phyloP scores from a whole-genome alignment of 2,113 vertebrate species.

The human (Homo sapiens) region GRCh38 chr18:58163001-58163500 shows the following conservation, averaged over 20 bases:
- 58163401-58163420: background rate
- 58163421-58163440: no score
- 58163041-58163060: no score
- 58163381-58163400: background rate
- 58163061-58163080: no score
- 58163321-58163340: background rate
- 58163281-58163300: background rate
- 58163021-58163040: no score
- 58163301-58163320: background rate
- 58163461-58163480: background rate
- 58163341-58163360: background rate
- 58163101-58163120: background rate
- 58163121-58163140: background rate
- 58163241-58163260: background rate
- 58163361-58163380: background rate
- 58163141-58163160: background rate
- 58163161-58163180: background rate
- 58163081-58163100: background rate
- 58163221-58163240: background rate
- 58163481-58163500: background rate
- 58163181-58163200: background rate
- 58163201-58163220: background rate
- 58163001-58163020: no score
- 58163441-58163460: background rate
- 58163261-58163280: background rate